Evolutionary conservation across 1,140 invertebrate species (phyloP).

Genomic region (Conopomorpha cramerella): DNA sequence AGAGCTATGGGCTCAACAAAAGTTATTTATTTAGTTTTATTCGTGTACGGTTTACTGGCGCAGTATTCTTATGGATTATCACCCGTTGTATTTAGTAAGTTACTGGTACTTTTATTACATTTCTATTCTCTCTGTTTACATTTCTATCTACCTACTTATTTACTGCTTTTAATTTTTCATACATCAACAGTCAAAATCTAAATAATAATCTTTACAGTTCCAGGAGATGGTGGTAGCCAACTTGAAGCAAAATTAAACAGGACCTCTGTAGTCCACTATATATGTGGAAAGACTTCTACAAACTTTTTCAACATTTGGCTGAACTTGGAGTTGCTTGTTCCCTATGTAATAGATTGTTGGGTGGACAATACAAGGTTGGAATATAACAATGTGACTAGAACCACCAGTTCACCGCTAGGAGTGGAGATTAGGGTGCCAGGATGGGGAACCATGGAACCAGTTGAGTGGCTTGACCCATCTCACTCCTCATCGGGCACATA

Average conservation of each 20-base stretch:
- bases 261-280: conserved; percentile 77
- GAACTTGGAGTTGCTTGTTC: conserved; percentile 88
- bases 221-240: conserved; percentile 97
- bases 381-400: conserved; percentile 86
- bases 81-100: conserved; percentile 46
- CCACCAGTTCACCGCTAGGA: conserved; percentile 80
- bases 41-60: conserved; percentile 25
- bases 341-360: conserved; percentile 95
- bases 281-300: conserved; percentile 79
- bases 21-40: conserved; percentile 17
- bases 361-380: conserved; percentile 91
- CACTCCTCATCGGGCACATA: conserved; percentile 80
- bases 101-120: no score
- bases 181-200: no score
- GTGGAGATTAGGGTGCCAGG: conserved; percentile 86
- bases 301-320: conserved; percentile 94
- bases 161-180: no score
- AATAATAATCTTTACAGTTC: conserved; percentile 74
- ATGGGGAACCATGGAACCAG: conserved; percentile 84
- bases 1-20: no score
- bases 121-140: no score
- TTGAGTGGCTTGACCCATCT: conserved; percentile 93
- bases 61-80: conserved; percentile 34
- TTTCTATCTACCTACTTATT: no score
- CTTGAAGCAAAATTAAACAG: conserved; percentile 92